Evolutionary conservation across 92 coral and sea anemone genomes (phyloP).

Genomic region (Epizoanthus scotinus): DNA sequence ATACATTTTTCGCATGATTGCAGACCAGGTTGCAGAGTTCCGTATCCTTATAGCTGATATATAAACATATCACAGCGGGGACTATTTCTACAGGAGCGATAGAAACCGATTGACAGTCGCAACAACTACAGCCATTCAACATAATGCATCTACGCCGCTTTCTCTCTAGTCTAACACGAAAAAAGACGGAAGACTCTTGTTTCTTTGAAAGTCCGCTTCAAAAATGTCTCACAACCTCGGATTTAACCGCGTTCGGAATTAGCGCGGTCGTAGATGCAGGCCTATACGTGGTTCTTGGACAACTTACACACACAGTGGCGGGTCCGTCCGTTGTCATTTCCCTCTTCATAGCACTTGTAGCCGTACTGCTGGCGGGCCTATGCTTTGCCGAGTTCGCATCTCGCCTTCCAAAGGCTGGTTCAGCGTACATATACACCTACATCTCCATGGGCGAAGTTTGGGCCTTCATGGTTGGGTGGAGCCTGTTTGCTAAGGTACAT

Average conservation of each 20-base stretch:
- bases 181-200: constrained; percentile 57
- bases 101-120: not conserved
- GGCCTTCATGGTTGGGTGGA: constrained; percentile 84
- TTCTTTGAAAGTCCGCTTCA: constrained; percentile 63
- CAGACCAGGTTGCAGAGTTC: no score
- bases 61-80: no score
- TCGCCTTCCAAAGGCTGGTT: constrained; percentile 71
- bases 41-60: no score
- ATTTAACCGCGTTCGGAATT: constrained; percentile 74
- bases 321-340: constrained; percentile 83
- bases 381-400: constrained; percentile 82
- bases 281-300: constrained; percentile 79
- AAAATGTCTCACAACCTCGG: constrained; percentile 68
- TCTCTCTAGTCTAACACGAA: constrained; percentile 51
- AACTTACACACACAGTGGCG: constrained; percentile 62
- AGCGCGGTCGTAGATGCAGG: constrained; percentile 75
- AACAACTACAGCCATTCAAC: not conserved
- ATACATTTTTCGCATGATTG: no score
- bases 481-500: constrained; percentile 69
- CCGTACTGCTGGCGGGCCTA: constrained; percentile 67
- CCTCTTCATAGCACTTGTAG: constrained; percentile 69
- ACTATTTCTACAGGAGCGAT: no score
- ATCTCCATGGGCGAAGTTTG: constrained; percentile 77
- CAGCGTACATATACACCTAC: constrained; percentile 81
- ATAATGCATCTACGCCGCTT: constrained; percentile 39